A percentile compares a stretch with the other conserved stretches of the same genome.
Conservation (phyloP, 2,113 vertebrate genomes). For the Pachypanchax playfairii region DNA sequence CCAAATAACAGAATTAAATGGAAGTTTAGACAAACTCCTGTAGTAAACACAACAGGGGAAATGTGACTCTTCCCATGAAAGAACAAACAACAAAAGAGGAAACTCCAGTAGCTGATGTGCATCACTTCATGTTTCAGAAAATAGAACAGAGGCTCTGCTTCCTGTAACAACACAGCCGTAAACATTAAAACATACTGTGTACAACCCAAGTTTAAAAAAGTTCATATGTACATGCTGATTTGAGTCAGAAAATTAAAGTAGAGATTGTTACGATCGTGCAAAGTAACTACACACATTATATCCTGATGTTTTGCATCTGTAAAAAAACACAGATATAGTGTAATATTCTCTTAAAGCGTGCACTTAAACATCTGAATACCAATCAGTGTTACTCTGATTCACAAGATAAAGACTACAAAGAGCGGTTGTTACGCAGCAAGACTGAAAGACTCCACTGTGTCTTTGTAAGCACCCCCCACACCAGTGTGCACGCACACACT, state of each 20-base stretch:
- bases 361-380: constrained; percentile 56
- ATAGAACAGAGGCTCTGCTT: background rate
- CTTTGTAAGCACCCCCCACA: constrained; percentile 37
- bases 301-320: background rate
- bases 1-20: too few species aligned
- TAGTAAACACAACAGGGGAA: background rate
- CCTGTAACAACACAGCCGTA: background rate
- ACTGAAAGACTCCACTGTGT: constrained; percentile 74
- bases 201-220: too few species aligned
- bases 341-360: constrained; percentile 21
- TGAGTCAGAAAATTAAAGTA: background rate
- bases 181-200: background rate
- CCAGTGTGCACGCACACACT: constrained; percentile 10
- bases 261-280: background rate
- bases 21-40: too few species aligned
- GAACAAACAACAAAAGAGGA: constrained; percentile 15
- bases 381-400: constrained; percentile 55
- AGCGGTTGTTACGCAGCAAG: constrained; percentile 63
- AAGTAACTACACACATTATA: background rate
- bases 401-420: constrained; percentile 66
- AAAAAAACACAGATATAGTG: constrained; percentile 14
- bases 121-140: background rate
- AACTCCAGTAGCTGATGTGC: background rate
- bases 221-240: too few species aligned
- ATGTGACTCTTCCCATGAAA: background rate